Evolutionary conservation across 2,113 vertebrate species (phyloP).

Genomic region (Dasyprocta punctata): DNA sequence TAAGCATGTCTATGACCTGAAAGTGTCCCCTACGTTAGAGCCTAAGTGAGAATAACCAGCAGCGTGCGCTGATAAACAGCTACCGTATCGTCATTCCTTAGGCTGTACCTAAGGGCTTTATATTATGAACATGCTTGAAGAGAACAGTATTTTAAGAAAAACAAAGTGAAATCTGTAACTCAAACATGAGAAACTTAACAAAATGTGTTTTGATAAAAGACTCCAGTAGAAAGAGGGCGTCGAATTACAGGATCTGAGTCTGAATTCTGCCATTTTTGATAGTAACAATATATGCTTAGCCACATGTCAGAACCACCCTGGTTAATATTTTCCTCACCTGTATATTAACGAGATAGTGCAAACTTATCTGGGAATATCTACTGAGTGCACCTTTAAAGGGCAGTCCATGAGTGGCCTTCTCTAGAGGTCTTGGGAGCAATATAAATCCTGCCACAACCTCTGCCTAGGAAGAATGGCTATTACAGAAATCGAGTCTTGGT

Average conservation of each 20-base stretch:
- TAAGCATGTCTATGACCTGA: neutral
- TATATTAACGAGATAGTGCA: neutral
- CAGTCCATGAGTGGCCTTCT: neutral
- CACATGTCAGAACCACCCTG: neutral
- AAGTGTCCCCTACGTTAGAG: neutral
- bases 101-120: neutral
- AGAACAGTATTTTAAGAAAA: neutral
- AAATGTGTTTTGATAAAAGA: neutral
- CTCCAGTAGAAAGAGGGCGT: neutral
- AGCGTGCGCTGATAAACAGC: neutral
- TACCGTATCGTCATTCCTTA: neutral
- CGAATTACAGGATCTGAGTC: neutral
- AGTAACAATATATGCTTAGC: neutral
- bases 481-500: neutral
- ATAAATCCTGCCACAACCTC: neutral
- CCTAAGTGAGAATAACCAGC: neutral
- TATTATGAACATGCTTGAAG: neutral
- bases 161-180: neutral
- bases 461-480: neutral
- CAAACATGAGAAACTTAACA: neutral
- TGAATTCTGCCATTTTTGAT: neutral
- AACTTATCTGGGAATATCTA: neutral
- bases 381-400: rapidly evolving
- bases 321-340: neutral
- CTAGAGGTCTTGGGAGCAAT: neutral